These are phyloP conservation scores for Sarcophaga peregrina DNA, from an alignment of 1,140 invertebrate genomes.

Conservation along the genomic window DNA sequence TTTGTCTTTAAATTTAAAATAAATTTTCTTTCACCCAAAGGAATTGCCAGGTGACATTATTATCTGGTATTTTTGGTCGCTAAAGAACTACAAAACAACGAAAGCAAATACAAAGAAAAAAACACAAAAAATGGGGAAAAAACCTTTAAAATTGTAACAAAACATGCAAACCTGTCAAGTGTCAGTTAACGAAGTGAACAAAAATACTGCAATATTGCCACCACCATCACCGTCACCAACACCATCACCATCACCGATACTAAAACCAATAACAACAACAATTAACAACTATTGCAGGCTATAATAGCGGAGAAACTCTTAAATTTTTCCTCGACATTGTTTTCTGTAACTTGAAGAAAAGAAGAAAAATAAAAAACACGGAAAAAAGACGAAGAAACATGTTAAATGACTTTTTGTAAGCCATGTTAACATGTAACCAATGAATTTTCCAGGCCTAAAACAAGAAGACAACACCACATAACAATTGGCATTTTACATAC, in stretches of 20 bases:
- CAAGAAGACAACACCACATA: neutral
- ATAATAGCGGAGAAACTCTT: neutral
- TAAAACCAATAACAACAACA: neutral
- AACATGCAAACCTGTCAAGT: slow-evolving; percentile 41
- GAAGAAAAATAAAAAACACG: neutral
- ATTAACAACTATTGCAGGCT: neutral
- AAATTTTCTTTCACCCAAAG: neutral
- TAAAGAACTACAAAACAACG: neutral
- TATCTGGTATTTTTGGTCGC: slow-evolving; percentile 34
- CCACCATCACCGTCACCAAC: no score
- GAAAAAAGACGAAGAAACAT: neutral
- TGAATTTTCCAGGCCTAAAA: slow-evolving; percentile 9
- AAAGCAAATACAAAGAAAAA: neutral
- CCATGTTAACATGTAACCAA: neutral
- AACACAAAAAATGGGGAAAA: neutral
- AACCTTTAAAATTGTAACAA: slow-evolving; percentile 33
- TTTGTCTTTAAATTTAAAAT: no score
- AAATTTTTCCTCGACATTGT: neutral
- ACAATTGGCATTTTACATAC: no score
- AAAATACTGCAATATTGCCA: neutral
- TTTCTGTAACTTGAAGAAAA: neutral
- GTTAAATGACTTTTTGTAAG: slow-evolving; percentile 10
- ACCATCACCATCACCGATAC: no score
- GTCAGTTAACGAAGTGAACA: slow-evolving; percentile 18
- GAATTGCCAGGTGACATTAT: slow-evolving; percentile 33